Evolutionary conservation across 1,140 invertebrate species (phyloP).

Genomic region (Telenomus remus): DNA sequence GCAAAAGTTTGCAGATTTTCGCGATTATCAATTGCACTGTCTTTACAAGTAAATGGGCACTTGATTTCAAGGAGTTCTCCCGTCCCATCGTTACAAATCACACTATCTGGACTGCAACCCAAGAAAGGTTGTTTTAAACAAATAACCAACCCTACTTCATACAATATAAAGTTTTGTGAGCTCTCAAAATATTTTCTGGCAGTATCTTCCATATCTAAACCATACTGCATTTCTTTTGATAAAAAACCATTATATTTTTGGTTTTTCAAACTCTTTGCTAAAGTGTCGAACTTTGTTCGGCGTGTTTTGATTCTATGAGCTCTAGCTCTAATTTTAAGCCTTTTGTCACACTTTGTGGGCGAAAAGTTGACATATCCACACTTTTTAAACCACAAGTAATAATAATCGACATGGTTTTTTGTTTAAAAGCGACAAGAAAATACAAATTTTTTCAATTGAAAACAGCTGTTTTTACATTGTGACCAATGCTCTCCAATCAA

Average conservation of each 20-base stretch:
- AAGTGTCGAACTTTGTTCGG: constrained; percentile 26
- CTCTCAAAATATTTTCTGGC: constrained; percentile 25
- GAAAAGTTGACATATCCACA: constrained; percentile 4
- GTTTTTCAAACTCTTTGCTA: constrained; percentile 39
- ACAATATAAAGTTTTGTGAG: constrained; percentile 30
- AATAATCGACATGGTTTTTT: constrained; percentile 2
- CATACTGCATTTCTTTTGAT: constrained; percentile 39
- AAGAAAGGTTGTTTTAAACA: constrained; percentile 56
- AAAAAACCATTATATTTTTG: constrained; percentile 48
- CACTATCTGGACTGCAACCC: constrained; percentile 57
- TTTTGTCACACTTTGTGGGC: constrained; percentile 4
- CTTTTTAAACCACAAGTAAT: constrained; percentile 9
- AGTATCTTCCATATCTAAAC: constrained; percentile 34
- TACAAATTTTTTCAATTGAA: not conserved
- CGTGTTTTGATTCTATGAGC: constrained; percentile 52
- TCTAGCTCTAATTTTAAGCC: constrained; percentile 14
- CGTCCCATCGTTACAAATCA: constrained; percentile 46
- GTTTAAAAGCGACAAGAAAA: not conserved
- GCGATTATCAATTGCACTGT: constrained; percentile 46
- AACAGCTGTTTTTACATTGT: not conserved
- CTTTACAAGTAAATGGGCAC: constrained; percentile 56
- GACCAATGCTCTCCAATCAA: not conserved
- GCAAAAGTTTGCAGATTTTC: constrained; percentile 7
- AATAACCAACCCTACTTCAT: constrained; percentile 53
- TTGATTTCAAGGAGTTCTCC: constrained; percentile 59